These are phyloP conservation scores for Muscidifurax raptorellus DNA, from an alignment of 1,140 invertebrate genomes.

Conservation along the genomic window DNA sequence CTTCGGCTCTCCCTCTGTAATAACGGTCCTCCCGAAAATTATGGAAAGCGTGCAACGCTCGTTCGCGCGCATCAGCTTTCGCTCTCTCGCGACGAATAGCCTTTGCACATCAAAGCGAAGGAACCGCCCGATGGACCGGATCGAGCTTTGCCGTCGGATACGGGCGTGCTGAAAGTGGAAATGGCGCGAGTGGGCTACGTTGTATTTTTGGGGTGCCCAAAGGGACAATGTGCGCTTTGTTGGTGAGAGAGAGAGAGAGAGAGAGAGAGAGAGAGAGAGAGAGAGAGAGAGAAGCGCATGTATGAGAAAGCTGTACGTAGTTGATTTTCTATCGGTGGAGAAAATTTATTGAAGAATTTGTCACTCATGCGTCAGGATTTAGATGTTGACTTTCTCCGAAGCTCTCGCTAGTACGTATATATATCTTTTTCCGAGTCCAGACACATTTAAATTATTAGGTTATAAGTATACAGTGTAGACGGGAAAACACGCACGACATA, in stretches of 20 bases:
- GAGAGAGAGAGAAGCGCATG: no score
- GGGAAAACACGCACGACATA: no score
- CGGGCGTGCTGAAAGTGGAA: background rate
- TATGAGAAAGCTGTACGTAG: background rate
- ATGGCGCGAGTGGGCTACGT: slow-evolving; percentile 55
- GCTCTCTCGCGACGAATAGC: background rate
- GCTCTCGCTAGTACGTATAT: no score
- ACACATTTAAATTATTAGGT: background rate
- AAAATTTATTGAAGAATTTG: background rate
- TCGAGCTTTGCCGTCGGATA: slow-evolving; percentile 12
- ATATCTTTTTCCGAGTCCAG: no score
- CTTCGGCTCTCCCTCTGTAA: background rate
- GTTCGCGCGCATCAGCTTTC: background rate
- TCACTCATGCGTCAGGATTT: background rate
- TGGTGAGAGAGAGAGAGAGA: no score
- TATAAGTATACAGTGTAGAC: background rate
- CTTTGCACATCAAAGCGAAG: slow-evolving; percentile 7
- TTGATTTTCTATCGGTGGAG: background rate
- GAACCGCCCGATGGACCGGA: slow-evolving; percentile 9
- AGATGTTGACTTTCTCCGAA: background rate
- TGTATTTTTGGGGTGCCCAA: slow-evolving; percentile 61
- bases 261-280: no score
- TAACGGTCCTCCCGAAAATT: background rate
- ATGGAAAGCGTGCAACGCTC: slow-evolving; percentile 6
- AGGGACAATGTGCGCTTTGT: slow-evolving; percentile 63